A percentile compares a stretch with the other conserved stretches of the same genome.
Conservation (phyloP, 2,113 vertebrate genomes). For the Indicator indicator region DNA sequence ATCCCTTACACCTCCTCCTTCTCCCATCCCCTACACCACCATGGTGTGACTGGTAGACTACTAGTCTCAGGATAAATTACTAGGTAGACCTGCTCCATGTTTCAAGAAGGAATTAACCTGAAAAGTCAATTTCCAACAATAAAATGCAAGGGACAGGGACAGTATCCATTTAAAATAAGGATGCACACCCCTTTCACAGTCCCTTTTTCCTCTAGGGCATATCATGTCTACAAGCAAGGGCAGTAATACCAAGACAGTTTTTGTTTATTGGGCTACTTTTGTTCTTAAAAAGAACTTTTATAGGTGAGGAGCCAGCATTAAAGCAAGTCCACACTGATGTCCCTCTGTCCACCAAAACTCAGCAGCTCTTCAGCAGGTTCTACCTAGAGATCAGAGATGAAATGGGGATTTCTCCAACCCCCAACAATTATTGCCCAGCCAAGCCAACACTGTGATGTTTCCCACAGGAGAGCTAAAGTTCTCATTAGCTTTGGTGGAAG, state of each 20-base stretch:
- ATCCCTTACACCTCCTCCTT: no score
- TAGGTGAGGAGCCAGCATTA: background rate
- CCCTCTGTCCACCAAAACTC: background rate
- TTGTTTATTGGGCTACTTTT: background rate
- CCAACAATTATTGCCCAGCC: no score
- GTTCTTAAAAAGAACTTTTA: background rate
- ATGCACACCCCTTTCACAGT: background rate
- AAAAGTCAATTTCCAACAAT: background rate
- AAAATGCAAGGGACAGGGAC: background rate
- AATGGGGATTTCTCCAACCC: background rate
- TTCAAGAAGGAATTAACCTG: background rate
- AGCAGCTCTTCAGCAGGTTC: background rate
- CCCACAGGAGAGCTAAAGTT: accelerated
- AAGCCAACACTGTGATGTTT: no score
- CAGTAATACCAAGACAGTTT: background rate
- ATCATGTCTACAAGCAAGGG: accelerated
- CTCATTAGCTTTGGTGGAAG: background rate
- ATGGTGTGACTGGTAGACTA: accelerated
- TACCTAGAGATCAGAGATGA: background rate
- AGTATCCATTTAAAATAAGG: background rate
- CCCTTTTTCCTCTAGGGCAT: background rate
- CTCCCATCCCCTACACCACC: background rate
- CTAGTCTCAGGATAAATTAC: accelerated
- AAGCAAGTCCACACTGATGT: background rate
- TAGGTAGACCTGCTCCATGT: accelerated